phyloP scores from a whole-genome alignment of 2,113 vertebrate species.

The Vidua macroura region DNA sequence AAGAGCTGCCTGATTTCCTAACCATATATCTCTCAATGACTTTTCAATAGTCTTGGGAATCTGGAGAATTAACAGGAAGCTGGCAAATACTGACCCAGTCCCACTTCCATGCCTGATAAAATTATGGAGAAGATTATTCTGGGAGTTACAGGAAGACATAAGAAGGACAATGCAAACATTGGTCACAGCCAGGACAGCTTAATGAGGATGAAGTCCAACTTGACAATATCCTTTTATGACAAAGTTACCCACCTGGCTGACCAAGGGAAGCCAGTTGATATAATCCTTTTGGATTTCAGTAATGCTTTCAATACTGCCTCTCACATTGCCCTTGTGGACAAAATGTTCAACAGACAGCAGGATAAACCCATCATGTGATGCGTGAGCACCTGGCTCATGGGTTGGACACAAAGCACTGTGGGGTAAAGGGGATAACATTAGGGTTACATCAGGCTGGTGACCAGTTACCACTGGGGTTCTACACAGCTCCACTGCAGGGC shows the following conservation, averaged over 20 bases:
- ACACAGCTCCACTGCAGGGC: not conserved
- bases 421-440: not conserved
- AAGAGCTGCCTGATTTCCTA: not conserved
- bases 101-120: not conserved
- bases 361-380: rapidly evolving
- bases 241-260: not conserved
- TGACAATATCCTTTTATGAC: not conserved
- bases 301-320: not conserved
- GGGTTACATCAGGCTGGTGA: no score
- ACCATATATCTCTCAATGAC: not conserved
- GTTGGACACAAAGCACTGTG: rapidly evolving
- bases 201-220: not conserved
- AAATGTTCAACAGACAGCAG: not conserved
- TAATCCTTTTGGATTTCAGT: not conserved
- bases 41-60: not conserved
- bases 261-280: not conserved
- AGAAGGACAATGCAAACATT: not conserved
- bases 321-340: not conserved
- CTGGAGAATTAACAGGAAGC: not conserved
- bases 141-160: not conserved
- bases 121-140: not conserved
- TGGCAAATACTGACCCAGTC: not conserved
- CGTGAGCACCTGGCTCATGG: not conserved
- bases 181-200: not conserved
- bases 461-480: not conserved